Evolutionary conservation across 2,888 invertebrate genomes (phyloP), one percentile per base, ranked within the genome.

Genomic region (Conistra vaccinii): DNA sequence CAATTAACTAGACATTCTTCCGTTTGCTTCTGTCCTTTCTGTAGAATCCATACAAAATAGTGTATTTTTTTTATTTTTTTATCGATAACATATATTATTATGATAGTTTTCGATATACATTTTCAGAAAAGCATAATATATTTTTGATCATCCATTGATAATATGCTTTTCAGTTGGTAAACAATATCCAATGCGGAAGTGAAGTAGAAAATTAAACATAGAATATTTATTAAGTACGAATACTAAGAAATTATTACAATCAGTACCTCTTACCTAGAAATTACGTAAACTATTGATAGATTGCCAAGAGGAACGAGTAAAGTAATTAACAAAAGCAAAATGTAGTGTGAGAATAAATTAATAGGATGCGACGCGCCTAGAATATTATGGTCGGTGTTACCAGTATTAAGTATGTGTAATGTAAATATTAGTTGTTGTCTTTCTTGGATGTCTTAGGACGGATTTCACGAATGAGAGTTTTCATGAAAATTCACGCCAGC

Each of bases 301-400:
- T 67, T 83, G 80, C 80, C 80, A 83, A 77, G 68, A 77, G 39
- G 26, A 65, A 66, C 66, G 73, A 73, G 53, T 69, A 73, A 73
- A 75, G 58, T 80, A 75, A 80, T 80, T 80, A 85, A 76, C 76
- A 78, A 63, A 75, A 69, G 71, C 67, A 75, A 69, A 69, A 82
- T 71, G 76, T 61, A 23, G 80, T 82, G 76, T 76, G 61, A 73
- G 74, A 82, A 77, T 80, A 73, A 76, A 80, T 83, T 83, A 80
- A 78, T 79, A 61, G 26, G 26, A 51, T 48, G 26, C 32, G 35
- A 75, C 81, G 79, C 75, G 79, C 3, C n/a, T 55, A 20, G 66
- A 53, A 51, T 65, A 9, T 9, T 5, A n/a, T n/a, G 14, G 17
- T 0, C n/a, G n/a, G n/a, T 17, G 14, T 29, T 14, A 48, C 55